A percentile compares a stretch with the other conserved stretches of the same genome.
These are phyloP conservation scores for Nemopilema nomurai DNA, from an alignment of 30 jellyfish, hydroid and myxozoan genomes.

Conservation along the genomic window DNA sequence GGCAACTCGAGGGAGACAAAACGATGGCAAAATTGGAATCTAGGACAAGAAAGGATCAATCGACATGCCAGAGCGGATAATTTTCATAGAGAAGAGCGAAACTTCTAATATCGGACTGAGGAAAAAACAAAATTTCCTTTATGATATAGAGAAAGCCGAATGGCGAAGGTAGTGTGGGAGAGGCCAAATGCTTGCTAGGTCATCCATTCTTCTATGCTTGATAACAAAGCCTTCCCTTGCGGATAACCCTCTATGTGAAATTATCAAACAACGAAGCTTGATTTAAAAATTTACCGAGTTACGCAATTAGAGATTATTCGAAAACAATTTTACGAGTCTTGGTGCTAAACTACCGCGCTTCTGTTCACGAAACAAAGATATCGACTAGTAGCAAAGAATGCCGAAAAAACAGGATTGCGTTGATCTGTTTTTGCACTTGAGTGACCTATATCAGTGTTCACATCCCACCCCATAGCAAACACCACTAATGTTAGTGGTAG, in stretches of 20 bases:
- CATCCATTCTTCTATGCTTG: slow-evolving; percentile 26
- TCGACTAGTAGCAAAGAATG: slow-evolving; percentile 14
- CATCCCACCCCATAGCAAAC: neutral
- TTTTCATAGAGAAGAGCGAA: too few species aligned
- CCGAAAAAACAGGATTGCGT: slow-evolving; percentile 19
- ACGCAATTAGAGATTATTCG: slow-evolving; percentile 8
- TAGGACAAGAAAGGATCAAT: too few species aligned
- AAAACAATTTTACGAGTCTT: slow-evolving; percentile 2
- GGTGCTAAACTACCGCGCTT: neutral
- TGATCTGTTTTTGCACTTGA: slow-evolving; percentile 21
- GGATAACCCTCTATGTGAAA: slow-evolving; percentile 40
- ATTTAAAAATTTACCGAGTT: slow-evolving; percentile 12
- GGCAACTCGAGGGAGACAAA: too few species aligned
- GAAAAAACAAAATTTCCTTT: too few species aligned
- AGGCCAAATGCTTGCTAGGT: slow-evolving; percentile 21
- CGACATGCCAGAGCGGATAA: too few species aligned
- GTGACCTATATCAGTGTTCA: slow-evolving; percentile 17
- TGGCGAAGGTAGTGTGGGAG: neutral
- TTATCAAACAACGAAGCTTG: slow-evolving; percentile 25
- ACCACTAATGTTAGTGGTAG: too few species aligned
- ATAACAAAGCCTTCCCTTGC: slow-evolving; percentile 37
- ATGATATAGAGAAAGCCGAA: neutral
- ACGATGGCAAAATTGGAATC: too few species aligned
- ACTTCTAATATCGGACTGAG: too few species aligned
- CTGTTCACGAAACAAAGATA: slow-evolving; percentile 17